phyloP scores from a whole-genome alignment of 2,113 vertebrate species.

The Clarias gariepinus region DNA sequence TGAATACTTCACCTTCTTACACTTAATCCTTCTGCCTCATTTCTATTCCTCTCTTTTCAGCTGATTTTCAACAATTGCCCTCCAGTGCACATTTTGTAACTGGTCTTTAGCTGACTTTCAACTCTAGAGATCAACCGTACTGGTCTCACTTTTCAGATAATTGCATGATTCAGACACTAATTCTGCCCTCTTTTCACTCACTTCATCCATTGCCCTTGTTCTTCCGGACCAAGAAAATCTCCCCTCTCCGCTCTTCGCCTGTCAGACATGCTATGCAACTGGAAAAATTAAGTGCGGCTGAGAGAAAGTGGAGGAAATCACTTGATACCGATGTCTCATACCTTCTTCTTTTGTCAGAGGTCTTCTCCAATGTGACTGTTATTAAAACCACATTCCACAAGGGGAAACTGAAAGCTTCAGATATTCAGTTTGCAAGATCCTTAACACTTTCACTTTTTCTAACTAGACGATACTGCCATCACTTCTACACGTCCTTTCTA shows the following conservation, averaged over 20 bases:
- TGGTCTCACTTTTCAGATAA: background rate
- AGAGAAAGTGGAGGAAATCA: background rate
- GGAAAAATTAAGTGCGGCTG: background rate
- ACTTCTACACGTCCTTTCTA: background rate
- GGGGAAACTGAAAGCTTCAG: background rate
- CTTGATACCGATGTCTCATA: background rate
- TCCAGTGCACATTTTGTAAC: background rate
- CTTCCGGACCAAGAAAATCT: background rate
- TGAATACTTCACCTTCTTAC: background rate
- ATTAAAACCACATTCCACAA: background rate
- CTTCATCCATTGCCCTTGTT: background rate
- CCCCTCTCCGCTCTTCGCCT: no score
- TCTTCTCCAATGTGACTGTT: background rate
- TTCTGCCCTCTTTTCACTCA: background rate
- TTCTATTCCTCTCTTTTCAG: background rate
- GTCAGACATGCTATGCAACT: background rate
- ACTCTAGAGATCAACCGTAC: background rate
- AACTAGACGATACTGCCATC: background rate
- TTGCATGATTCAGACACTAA: background rate
- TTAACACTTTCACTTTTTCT: background rate
- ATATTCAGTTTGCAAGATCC: background rate
- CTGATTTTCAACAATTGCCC: background rate
- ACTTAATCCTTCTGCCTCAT: background rate
- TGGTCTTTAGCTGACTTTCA: background rate
- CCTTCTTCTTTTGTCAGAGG: background rate